phyloP scores from a whole-genome alignment of 2,797 vertebrate species.

The Eulemur rubriventer region DNA sequence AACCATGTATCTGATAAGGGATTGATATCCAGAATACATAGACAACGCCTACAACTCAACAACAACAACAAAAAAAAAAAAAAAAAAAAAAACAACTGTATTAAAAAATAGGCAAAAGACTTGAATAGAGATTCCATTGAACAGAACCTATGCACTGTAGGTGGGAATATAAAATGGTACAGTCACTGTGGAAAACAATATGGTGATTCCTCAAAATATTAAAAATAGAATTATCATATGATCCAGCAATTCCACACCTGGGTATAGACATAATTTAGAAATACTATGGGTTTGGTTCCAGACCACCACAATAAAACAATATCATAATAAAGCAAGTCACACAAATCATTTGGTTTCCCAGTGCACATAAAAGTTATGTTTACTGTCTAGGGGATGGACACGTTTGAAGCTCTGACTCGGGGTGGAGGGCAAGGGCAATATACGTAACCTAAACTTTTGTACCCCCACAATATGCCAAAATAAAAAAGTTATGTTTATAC shows the following conservation, averaged over 20 bases:
- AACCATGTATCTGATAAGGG: background rate
- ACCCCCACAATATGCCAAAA: no score
- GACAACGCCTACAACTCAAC: background rate
- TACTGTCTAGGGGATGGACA: background rate
- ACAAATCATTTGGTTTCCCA: background rate
- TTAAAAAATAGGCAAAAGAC: background rate
- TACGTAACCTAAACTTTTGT: no score
- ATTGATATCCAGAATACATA: background rate
- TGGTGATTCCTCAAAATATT: background rate
- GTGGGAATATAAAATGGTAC: background rate
- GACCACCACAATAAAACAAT: background rate
- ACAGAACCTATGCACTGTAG: no score
- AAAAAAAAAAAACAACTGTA: background rate
- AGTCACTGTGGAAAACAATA: background rate
- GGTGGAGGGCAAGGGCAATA: no score
- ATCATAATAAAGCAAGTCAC: background rate
- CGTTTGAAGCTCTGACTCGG: no score
- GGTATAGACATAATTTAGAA: background rate
- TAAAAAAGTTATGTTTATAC: background rate
- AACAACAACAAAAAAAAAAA: background rate
- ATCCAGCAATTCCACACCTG: background rate
- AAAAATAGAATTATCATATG: background rate
- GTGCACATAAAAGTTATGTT: background rate
- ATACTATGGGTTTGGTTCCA: background rate
- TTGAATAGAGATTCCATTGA: background rate